Evolutionary conservation across 2,113 vertebrate species (phyloP), one percentile per base, ranked within the genome.

Genomic region (Seriola quinqueradiata): DNA sequence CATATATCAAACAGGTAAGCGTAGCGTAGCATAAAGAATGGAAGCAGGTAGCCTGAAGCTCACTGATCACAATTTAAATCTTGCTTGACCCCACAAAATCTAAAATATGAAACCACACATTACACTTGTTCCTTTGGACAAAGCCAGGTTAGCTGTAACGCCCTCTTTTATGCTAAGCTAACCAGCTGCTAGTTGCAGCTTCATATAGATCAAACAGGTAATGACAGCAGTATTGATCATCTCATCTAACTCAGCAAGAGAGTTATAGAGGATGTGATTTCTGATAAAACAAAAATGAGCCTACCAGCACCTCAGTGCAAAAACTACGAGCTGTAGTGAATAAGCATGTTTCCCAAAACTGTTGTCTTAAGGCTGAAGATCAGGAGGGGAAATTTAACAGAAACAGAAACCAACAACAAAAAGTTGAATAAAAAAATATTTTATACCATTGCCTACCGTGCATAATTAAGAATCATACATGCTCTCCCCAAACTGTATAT

Each of bases 381-480:
- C 2, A 42, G 23, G 5, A 63, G 11, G 38, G 19, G 19, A 42
- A 72, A 7, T 19, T 36, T 32, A 55, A 16, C 38, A 55, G 46
- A 66, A 36, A 57, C 3, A 25, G 3, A 57, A 11, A 11, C 14
- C n/a, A 55, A 55, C 17, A 28, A 25, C 8, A 42, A 10, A 50
- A 54, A 55, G 4, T 40, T 5, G n/a, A 42, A 54, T 10, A 60
- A 38, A 34, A 63, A 46, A 21, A 40, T 32, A 42, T 55, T 60
- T 67, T 13, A 76, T 32, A 60, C 52, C 60, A 32, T 50, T n/a
- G 11, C 70, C 42, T 75, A n/a, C 16, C 44, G 50, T 44, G 48
- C 34, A 54, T 58, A 46, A 69, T 59, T 55, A 44, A 8, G 48
- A 74, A 23, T 68, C 55, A 67, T 17, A 76, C 58, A 65, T 64